Conservation (phyloP, 2,113 vertebrate genomes). For the Forbesichthys agassizii region DNA sequence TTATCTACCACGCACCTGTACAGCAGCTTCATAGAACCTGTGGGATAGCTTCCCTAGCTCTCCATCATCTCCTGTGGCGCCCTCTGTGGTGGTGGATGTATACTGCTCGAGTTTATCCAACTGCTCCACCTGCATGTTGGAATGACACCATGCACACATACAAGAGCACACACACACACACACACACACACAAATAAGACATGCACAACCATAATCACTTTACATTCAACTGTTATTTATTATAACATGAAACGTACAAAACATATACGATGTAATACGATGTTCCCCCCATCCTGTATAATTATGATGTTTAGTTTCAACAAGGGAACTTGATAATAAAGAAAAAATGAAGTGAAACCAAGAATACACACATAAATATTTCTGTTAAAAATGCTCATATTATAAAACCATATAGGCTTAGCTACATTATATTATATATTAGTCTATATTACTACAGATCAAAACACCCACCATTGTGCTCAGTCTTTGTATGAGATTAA, state of each 20-base stretch:
- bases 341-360: neutral
- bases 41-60: constrained; percentile 87
- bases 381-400: too few relatives aligned
- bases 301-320: too few relatives aligned
- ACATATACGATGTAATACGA: neutral
- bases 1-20: constrained; percentile 78
- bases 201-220: neutral
- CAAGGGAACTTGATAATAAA: too few relatives aligned
- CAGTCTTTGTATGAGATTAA: too few relatives aligned
- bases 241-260: neutral
- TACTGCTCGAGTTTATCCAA: constrained; percentile 90
- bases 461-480: too few relatives aligned
- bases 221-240: neutral
- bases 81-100: constrained; percentile 66
- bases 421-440: too few relatives aligned
- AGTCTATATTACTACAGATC: too few relatives aligned
- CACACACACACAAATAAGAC: neutral
- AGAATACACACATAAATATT: neutral
- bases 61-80: constrained; percentile 69
- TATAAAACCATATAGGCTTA: too few relatives aligned
- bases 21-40: constrained; percentile 90
- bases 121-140: constrained; percentile 81
- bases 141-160: neutral
- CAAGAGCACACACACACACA: neutral
- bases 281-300: too few relatives aligned